Base-by-base conservation (phyloP, 2,113 vertebrate species). In the Passer domesticus region DNA sequence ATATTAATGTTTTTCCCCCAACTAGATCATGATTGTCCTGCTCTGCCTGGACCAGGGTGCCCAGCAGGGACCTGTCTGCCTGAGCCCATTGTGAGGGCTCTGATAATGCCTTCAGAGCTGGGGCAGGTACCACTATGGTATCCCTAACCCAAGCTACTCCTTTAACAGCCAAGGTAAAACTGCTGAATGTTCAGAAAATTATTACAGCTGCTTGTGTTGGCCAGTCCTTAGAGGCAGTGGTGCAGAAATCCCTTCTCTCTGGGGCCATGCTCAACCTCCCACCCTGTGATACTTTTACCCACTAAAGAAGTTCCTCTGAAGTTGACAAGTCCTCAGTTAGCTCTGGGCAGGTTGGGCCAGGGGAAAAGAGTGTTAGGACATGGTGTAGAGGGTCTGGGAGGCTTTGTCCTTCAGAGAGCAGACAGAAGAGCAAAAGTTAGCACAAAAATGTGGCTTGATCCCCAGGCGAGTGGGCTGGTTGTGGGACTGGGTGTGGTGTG, bases 21-120 rank as follows among this genome's bases (percentile, higher is more conserved):
- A 1, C 8, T 63, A 67, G 28, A 31, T 11, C 1, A 1, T 1
- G 1, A 33, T 37, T 83, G 6, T 31, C 22, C 41, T 64, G 6
- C 37, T 74, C 15, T 83, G 17, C 31, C n/a, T 49, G 35, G 49
- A 33, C 22, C 43, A 56, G 56, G 6, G 28, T 37, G 22, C 31
- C 56, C 49, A 70, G 25, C 31, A 63, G 49, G 15, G 31, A 14
- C 15, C 28, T 79, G n/a, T 14, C 28, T 80, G 23, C 76, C 58
- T 39, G 14, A 70, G 13, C 7, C 28, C 16, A 4, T 30, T 55
- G 30, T 47, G 53, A 47, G 23, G 23, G 11, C 18, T 73, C 39
- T 55, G 53, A 50, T 47, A 33, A 43, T 37, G 30, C 33, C 16
- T 64, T 72, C 27, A n/a, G 72, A 83, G 33, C 20, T 47, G 30